Conservation (phyloP, 2,113 vertebrate species). For the Elephas maximus region DNA sequence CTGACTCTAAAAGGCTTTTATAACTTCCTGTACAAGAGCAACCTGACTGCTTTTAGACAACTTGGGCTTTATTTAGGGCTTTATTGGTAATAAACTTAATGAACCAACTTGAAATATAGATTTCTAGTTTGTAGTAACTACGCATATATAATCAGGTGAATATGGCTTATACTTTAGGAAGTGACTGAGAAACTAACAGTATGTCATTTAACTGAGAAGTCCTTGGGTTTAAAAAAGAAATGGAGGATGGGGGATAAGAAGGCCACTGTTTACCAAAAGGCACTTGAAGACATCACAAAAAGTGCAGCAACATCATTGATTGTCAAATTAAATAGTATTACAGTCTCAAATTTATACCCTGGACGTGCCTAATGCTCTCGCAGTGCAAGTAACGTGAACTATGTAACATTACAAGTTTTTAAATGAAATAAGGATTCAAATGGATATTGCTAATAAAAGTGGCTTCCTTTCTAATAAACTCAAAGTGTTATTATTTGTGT, state of each 20-base stretch:
- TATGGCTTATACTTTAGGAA: conserved; percentile 76
- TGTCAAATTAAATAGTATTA: conserved; percentile 53
- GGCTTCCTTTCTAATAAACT: conserved; percentile 43
- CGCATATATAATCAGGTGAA: not conserved
- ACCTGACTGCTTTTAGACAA: not conserved
- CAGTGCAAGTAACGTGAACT: not conserved
- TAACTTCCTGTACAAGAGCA: not conserved
- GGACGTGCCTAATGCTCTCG: not conserved
- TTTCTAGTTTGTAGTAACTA: conserved; percentile 36
- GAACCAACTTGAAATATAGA: not conserved
- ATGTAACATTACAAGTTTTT: not conserved
- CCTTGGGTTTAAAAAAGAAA: conserved; percentile 56
- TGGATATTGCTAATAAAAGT: conserved; percentile 27
- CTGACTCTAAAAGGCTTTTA: conserved; percentile 10
- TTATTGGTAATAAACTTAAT: not conserved
- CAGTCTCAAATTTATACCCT: conserved; percentile 41
- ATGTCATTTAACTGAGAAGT: conserved; percentile 34
- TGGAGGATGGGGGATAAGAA: not conserved
- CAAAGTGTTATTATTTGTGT: conserved; percentile 25
- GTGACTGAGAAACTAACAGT: conserved; percentile 45
- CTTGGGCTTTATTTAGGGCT: not conserved
- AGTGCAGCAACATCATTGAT: conserved; percentile 42
- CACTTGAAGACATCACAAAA: conserved; percentile 78
- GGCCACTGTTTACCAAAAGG: conserved; percentile 75
- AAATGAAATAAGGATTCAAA: conserved; percentile 41